Percentiles rank a stretch among this genome's conserved stretches.
These are phyloP conservation scores for Pachypeltis micranthus DNA, from an alignment of 1,140 invertebrate genomes.

Conservation along the genomic window DNA sequence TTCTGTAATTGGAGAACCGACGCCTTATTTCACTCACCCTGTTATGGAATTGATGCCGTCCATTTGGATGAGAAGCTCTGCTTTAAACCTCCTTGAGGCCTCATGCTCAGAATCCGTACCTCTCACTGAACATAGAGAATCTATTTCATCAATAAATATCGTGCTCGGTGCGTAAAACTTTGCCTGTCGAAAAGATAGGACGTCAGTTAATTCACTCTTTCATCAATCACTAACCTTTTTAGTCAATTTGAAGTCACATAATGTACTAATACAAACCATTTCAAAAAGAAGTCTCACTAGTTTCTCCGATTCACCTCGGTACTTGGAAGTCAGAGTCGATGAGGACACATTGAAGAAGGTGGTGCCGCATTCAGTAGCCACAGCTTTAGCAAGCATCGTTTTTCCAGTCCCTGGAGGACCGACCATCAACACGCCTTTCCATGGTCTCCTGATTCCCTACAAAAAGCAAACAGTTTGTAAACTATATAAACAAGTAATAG, in stretches of 20 bases:
- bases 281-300: constrained; percentile 56
- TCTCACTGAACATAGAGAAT: constrained; percentile 51
- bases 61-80: constrained; percentile 61
- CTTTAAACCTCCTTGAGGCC: constrained; percentile 55
- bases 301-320: constrained; percentile 62
- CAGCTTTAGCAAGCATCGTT: constrained; percentile 95
- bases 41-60: constrained; percentile 41
- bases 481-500: too few relatives aligned
- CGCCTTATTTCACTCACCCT: too few relatives aligned
- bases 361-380: constrained; percentile 75
- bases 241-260: too few relatives aligned
- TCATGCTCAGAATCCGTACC: constrained; percentile 57
- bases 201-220: too few relatives aligned
- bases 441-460: constrained; percentile 69
- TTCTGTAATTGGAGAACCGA: too few relatives aligned
- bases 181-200: too few relatives aligned
- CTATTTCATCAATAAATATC: constrained; percentile 65
- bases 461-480: constrained; percentile 18
- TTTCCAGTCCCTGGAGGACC: constrained; percentile 90
- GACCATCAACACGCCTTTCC: constrained; percentile 79
- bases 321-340: constrained; percentile 60
- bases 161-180: constrained; percentile 57
- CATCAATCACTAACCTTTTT: too few relatives aligned
- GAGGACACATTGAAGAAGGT: constrained; percentile 63
- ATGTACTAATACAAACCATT: too few relatives aligned